Evolutionary conservation across 2,888 invertebrate species (phyloP), one percentile per base, ranked within the genome.

Genomic region (Pharmacophagus antenor): DNA sequence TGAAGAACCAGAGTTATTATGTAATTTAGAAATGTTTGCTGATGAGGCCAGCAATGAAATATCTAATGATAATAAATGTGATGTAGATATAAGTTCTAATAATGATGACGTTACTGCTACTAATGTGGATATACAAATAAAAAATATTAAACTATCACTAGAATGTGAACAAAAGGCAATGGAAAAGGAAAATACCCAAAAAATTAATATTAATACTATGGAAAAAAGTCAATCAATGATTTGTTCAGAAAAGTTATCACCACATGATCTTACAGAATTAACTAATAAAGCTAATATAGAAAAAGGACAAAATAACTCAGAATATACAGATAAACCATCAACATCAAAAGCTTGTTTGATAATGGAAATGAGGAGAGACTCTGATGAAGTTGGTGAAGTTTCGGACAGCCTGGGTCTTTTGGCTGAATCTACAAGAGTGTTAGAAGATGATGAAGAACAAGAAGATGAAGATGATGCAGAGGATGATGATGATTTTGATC

Each of bases 331-430:
- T 10, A 62, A 64, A 48, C 68, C 68, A 27, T 69, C 70, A 25
- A 67, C 67, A 20, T 66, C 67, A 18, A 58, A 46, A 50, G 46
- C 54, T 31, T 57, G 58, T 17, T 37, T 46, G 49, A 47, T 56
- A 7, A 62, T 20, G 10, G 56, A 59, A 62, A 62, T 49, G 41
- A 46, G 58, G 37, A 62, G 60, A 58, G 61, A 58, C 21, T 57
- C 52, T 2, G 65, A 63, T 63, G 78, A 79, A 27, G 63, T 69
- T 2, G 74, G 78, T 8, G 82, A 83, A 55, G 67, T 77, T 1
- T 69, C 79, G 0, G 91, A 91, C 58, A 84, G 80, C 52, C 72
- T 91, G 0, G 90, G 86, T 0, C 67, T 91, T 15, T 63, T 91
- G n/a, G 85, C 90, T 0, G 91, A 88, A 67, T 83, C 85, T 0